Percentiles rank a stretch among this genome's conserved stretches.
Evolutionary conservation across 2,797 vertebrate species (phyloP).

Genomic region (Thripadectes ignobilis): DNA sequence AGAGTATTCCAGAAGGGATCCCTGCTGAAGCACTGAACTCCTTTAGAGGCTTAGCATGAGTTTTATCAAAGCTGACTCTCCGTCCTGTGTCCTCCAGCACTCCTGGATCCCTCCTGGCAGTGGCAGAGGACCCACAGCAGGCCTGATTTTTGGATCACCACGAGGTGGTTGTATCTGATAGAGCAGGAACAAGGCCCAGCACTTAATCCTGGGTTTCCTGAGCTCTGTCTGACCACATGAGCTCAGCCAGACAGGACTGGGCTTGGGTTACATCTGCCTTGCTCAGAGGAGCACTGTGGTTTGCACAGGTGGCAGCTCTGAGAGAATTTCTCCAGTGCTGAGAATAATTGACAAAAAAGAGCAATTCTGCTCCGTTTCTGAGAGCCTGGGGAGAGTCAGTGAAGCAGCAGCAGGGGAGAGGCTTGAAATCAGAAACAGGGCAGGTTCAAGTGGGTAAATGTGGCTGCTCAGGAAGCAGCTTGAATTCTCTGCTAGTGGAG

Average conservation of each 20-base stretch:
- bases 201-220: background rate
- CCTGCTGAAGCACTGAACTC: background rate
- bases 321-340: background rate
- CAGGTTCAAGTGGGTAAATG: background rate
- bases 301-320: background rate
- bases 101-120: background rate
- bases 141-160: background rate
- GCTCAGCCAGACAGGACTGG: background rate
- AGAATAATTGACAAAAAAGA: background rate
- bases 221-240: background rate
- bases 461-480: background rate
- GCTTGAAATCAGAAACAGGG: background rate
- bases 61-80: background rate
- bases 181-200: rapidly evolving
- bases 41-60: background rate
- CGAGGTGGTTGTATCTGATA: background rate
- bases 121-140: rapidly evolving
- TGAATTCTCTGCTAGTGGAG: background rate
- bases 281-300: background rate
- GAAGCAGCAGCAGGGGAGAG: background rate
- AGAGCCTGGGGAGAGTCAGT: background rate
- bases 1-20: background rate
- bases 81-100: background rate
- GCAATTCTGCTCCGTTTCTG: background rate
- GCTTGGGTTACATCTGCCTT: background rate